Conservation (phyloP, 2,888 invertebrate species). For the Apodemia zela region DNA sequence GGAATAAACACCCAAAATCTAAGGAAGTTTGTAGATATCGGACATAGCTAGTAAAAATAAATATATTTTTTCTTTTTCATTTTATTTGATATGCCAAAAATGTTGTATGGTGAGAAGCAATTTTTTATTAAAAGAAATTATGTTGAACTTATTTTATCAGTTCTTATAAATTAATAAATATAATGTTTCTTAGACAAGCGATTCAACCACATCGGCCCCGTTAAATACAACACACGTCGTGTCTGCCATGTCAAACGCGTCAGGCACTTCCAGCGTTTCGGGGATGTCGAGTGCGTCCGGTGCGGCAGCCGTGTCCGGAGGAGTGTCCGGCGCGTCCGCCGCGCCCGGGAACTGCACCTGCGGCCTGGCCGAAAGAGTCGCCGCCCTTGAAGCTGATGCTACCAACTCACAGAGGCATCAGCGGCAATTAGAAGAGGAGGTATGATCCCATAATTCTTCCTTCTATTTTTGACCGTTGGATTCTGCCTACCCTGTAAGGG, state of each 20-base stretch:
- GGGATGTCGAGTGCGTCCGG: slow-evolving; percentile 22
- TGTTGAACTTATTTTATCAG: neutral
- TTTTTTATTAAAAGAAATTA: no score
- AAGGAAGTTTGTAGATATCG: no score
- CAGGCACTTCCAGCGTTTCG: slow-evolving; percentile 18
- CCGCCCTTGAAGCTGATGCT: slow-evolving; percentile 75
- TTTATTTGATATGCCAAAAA: no score
- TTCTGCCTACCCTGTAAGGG: no score
- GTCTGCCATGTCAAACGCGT: slow-evolving; percentile 9
- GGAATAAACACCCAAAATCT: no score
- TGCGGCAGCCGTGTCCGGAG: slow-evolving; percentile 27
- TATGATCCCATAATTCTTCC: slow-evolving; percentile 25
- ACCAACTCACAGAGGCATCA: slow-evolving; percentile 45
- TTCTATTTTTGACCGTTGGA: neutral
- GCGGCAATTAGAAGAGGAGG: slow-evolving; percentile 65
- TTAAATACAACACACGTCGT: slow-evolving; percentile 8
- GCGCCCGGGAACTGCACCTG: slow-evolving; percentile 45
- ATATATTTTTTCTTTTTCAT: no score
- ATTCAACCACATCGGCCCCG: slow-evolving; percentile 14
- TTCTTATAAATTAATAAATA: no score
- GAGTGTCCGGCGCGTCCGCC: slow-evolving; percentile 17
- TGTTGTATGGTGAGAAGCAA: no score
- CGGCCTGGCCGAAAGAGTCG: slow-evolving; percentile 67
- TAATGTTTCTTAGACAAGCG: slow-evolving; percentile 19
- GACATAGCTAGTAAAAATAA: no score